Evolutionary conservation across 2,888 invertebrate genomes (phyloP).

Genomic region (Meloe dianella): DNA sequence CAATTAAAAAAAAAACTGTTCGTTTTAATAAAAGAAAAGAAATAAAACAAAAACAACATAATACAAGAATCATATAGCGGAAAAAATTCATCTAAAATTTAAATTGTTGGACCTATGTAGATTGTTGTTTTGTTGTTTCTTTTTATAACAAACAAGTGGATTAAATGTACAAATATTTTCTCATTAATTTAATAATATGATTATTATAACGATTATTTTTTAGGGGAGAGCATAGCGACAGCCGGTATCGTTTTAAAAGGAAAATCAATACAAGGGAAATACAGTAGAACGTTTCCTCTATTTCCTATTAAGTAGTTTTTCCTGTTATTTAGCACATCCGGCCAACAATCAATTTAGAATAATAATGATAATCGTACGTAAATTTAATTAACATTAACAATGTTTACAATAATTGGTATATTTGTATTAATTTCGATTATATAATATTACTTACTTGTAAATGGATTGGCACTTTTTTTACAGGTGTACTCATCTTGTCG

Average conservation of each 20-base stretch:
- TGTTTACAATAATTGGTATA: background rate
- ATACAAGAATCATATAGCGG: background rate
- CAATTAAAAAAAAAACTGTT: background rate
- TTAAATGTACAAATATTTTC: background rate
- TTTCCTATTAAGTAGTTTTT: conserved; percentile 6
- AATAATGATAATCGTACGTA: background rate
- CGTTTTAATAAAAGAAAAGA: background rate
- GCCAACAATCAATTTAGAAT: background rate
- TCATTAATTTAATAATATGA: background rate
- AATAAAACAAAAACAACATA: background rate
- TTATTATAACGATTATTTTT: too few relatives aligned
- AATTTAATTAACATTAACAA: background rate
- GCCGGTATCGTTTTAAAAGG: background rate
- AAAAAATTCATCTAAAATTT: conserved; percentile 6
- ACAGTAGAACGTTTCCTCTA: background rate
- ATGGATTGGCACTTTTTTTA: conserved; percentile 95
- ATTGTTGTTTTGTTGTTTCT: too few relatives aligned
- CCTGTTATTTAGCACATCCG: conserved; percentile 10
- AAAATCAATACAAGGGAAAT: conserved; percentile 7
- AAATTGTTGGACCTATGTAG: background rate
- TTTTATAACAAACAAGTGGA: background rate
- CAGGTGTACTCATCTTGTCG: conserved; percentile 74
- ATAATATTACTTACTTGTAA: conserved; percentile 72
- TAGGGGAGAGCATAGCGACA: background rate
- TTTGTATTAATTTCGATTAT: background rate